Evolutionary conservation across 2,888 invertebrate genomes (phyloP).

Genomic region (Meteorus colon): DNA sequence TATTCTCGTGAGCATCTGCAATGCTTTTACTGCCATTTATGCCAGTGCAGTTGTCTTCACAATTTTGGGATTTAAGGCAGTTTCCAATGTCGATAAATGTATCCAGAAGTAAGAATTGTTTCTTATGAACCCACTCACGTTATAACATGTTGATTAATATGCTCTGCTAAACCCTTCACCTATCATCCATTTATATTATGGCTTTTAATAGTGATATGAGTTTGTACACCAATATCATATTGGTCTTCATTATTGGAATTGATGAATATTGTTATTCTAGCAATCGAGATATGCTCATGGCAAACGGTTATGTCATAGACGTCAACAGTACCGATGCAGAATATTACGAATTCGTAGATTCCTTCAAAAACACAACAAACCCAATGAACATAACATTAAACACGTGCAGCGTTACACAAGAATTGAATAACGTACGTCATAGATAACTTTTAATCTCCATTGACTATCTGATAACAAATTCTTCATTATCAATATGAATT

Average conservation of each 20-base stretch:
- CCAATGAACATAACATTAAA: conserved; percentile 74
- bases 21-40: conserved; percentile 94
- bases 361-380: conserved; percentile 64
- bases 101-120: conserved; percentile 78
- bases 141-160: too few relatives aligned
- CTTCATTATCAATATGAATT: neutral
- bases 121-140: neutral
- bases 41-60: conserved; percentile 96
- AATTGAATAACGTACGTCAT: conserved; percentile 82
- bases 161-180: too few relatives aligned
- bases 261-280: conserved; percentile 64
- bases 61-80: conserved; percentile 97
- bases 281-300: conserved; percentile 75
- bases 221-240: neutral
- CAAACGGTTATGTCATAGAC: conserved; percentile 68
- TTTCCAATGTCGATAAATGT: conserved; percentile 90
- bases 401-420: conserved; percentile 82
- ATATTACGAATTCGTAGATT: conserved; percentile 75
- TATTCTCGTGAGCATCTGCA: conserved; percentile 91
- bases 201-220: too few relatives aligned
- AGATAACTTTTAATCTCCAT: conserved; percentile 22
- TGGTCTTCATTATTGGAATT: neutral
- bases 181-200: too few relatives aligned
- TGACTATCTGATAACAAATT: conserved; percentile 20
- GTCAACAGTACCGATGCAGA: conserved; percentile 76